Base-by-base conservation (phyloP, 1,140 invertebrate species). In the Drosophila nigromelanica region DNA sequence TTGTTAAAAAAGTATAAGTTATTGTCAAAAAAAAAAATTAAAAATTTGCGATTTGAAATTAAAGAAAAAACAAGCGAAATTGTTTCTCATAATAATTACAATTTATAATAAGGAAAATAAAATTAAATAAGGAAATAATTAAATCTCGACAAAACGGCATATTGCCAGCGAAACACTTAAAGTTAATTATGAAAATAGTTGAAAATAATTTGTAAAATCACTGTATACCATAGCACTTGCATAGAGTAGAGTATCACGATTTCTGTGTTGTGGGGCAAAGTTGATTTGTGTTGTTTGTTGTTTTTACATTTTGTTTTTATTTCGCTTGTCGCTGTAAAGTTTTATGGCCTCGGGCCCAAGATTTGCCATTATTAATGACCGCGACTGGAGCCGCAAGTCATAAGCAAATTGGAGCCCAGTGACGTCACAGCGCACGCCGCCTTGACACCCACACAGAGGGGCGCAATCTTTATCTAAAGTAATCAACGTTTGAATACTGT, bases 321-420 rank as follows among this genome's bases (percentile, higher is more conserved):
- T 43, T 43, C 8, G 60, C 42, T 63, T 45, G 10, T 61, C 61
- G 42, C 21, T 63, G 60, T 64, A 71, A 71, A 64, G 43, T 43
- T 73, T 73, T 69, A 74, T 70, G 72, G 47, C 52, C 61, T 27
- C 62, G n/a, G 54, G 24, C 30, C 45, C 62, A 70, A 52, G 59
- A 67, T 73, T 73, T 72, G 76, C 68, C 68, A 82, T 82, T 82
- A 82, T 82, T 82, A 82, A 82, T 82, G 80, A 83, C 71, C 68
- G 48, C 50, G 50, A 42, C 66, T 55, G 63, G 48, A 48, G 52
- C 56, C 64, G 18, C 51, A 48, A 24, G 30, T 68, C 74, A 71
- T 45, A 70, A 78, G 67, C 39, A 80, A 33, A 82, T 77, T 76
- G 62, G 56, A 24, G 48, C 30, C 66, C 75, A 67, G 56, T 83